Evolutionary conservation across 2,888 invertebrate species (phyloP).

Genomic region (Allacma fusca): DNA sequence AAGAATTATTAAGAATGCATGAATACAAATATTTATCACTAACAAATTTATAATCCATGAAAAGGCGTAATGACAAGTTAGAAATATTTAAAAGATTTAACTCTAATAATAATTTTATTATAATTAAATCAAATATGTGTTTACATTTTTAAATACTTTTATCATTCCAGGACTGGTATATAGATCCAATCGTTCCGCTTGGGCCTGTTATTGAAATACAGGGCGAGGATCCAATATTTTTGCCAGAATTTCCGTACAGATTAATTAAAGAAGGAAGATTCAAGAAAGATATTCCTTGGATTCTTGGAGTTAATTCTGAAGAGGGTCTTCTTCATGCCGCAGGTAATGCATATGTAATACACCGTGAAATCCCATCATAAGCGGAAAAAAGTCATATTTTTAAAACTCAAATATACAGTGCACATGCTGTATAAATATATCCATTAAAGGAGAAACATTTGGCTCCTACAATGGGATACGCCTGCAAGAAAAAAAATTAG

Average conservation of each 20-base stretch:
- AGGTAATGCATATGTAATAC: conserved; percentile 46
- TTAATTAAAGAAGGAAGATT: conserved; percentile 51
- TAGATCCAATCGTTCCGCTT: conserved; percentile 55
- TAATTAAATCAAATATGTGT: too few relatives aligned
- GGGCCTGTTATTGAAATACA: conserved; percentile 52
- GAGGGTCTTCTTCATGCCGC: conserved; percentile 55
- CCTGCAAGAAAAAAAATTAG: too few relatives aligned
- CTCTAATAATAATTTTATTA: conserved; percentile 7
- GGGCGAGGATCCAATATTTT: conserved; percentile 50
- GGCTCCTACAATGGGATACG: too few relatives aligned
- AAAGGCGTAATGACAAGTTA: too few relatives aligned
- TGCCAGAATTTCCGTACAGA: conserved; percentile 47
- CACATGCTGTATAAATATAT: too few relatives aligned
- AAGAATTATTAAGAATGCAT: too few relatives aligned
- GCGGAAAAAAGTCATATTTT: too few relatives aligned
- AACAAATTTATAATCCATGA: too few relatives aligned
- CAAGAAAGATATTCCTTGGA: conserved; percentile 51
- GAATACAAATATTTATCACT: too few relatives aligned
- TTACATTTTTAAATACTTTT: conserved; percentile 14
- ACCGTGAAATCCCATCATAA: too few relatives aligned
- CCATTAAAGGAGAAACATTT: too few relatives aligned
- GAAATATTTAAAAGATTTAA: neutral
- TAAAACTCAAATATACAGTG: too few relatives aligned
- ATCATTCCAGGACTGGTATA: conserved; percentile 51
- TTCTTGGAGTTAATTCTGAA: conserved; percentile 57